A percentile compares a stretch with the other conserved stretches of the same genome.
These are phyloP conservation scores for Pantala flavescens DNA, from an alignment of 1,140 invertebrate species.

Conservation along the genomic window DNA sequence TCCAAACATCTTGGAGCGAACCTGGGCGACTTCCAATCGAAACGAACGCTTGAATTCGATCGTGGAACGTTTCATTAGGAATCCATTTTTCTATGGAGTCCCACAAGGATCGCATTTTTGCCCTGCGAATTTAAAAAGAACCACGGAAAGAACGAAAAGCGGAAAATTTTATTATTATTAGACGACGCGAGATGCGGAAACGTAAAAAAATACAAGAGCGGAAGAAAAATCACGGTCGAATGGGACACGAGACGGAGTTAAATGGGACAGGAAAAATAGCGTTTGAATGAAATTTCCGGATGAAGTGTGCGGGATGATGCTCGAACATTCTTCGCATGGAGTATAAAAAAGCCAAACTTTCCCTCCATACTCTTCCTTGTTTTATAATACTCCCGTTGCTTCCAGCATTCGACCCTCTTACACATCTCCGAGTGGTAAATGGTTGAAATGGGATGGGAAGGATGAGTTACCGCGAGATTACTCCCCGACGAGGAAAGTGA, in stretches of 20 bases:
- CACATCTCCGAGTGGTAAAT: not conserved
- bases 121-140: no score
- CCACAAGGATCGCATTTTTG: no score
- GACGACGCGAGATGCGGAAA: no score
- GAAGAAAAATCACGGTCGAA: slow-evolving; percentile 9
- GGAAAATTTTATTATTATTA: no score
- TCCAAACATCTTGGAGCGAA: no score
- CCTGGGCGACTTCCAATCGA: no score
- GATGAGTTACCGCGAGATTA: not conserved
- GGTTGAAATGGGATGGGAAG: not conserved
- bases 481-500: not conserved
- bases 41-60: no score
- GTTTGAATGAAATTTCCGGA: not conserved
- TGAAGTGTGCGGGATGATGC: not conserved
- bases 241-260: not conserved
- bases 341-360: not conserved
- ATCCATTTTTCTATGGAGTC: no score
- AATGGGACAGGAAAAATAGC: not conserved
- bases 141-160: no score
- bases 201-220: not conserved
- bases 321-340: not conserved
- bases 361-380: not conserved
- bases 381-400: not conserved
- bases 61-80: no score
- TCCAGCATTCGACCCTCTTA: not conserved